phyloP scores from a whole-genome alignment of 2,113 vertebrate genomes.

The Aldabrachelys gigantea region DNA sequence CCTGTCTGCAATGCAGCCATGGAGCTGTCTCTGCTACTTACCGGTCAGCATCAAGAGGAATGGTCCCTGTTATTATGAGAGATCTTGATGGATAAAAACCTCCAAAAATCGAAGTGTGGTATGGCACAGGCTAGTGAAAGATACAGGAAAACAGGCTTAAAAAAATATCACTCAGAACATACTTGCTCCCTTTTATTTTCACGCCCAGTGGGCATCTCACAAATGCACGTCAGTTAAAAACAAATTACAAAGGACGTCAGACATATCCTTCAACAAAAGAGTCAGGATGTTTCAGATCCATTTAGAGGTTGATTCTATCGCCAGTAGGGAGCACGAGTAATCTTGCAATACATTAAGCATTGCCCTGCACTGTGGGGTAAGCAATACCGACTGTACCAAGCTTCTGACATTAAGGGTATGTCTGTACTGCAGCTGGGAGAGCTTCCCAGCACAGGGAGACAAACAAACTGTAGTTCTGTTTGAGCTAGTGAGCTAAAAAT shows the following conservation, averaged over 20 bases:
- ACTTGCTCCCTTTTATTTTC: neutral
- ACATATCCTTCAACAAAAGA: neutral
- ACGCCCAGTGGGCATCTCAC: neutral
- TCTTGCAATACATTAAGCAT: neutral
- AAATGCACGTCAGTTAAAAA: neutral
- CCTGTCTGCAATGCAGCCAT: too few species aligned
- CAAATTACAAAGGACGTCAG: neutral
- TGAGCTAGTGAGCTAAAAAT: neutral
- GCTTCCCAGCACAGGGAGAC: neutral
- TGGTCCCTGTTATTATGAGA: conserved; percentile 76
- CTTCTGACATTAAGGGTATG: neutral
- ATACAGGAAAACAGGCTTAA: neutral
- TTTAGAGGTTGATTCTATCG: neutral
- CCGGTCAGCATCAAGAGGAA: conserved; percentile 69
- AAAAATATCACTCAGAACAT: neutral
- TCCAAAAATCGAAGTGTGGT: conserved; percentile 67
- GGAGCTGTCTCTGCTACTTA: conserved; percentile 29
- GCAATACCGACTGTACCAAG: neutral
- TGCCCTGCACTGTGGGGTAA: neutral
- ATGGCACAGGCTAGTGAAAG: conserved; percentile 75
- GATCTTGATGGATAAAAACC: conserved; percentile 76
- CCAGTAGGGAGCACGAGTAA: neutral
- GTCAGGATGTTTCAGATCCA: neutral
- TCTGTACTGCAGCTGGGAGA: neutral
- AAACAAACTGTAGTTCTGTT: neutral